A percentile compares a stretch with the other conserved stretches of the same genome.
Evolutionary conservation across 2,888 invertebrate species (phyloP).

Genomic region (Dyspetes luteomarginatus): DNA sequence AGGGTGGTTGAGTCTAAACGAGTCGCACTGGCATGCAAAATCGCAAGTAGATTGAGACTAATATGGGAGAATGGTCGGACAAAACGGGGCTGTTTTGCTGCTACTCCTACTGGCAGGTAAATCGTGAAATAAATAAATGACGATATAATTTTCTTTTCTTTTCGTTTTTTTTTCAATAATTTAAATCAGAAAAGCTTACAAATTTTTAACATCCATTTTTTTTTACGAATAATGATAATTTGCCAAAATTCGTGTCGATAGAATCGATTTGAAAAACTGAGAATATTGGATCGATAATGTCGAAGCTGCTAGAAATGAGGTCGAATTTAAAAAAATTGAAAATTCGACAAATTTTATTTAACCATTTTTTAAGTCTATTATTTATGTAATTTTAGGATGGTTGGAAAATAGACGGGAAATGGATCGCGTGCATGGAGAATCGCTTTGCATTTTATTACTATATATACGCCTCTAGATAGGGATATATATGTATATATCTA

Average conservation of each 20-base stretch:
- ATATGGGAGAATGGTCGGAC: constrained; percentile 81
- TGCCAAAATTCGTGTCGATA: constrained; percentile 21
- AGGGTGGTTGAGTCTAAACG: constrained; percentile 6
- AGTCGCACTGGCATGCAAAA: constrained; percentile 52
- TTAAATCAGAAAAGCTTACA: neutral
- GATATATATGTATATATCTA: neutral
- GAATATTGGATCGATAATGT: no score
- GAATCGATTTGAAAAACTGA: no score
- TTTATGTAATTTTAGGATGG: neutral
- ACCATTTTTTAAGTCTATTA: neutral
- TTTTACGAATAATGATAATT: neutral
- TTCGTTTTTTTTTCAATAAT: neutral
- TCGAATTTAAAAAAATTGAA: neutral
- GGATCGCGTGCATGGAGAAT: constrained; percentile 38
- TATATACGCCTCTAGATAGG: neutral
- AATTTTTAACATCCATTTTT: neutral
- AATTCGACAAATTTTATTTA: neutral
- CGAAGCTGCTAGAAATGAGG: constrained; percentile 2
- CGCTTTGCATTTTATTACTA: neutral
- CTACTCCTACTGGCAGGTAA: constrained; percentile 81
- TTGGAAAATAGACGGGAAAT: constrained; percentile 19
- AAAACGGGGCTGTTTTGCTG: constrained; percentile 77
- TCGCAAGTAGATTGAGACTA: constrained; percentile 68
- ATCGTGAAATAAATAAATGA: constrained; percentile 53
- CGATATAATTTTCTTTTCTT: no score